These are phyloP conservation scores for Pedicia rivosa DNA, from an alignment of 2,888 invertebrate genomes.

Conservation along the genomic window DNA sequence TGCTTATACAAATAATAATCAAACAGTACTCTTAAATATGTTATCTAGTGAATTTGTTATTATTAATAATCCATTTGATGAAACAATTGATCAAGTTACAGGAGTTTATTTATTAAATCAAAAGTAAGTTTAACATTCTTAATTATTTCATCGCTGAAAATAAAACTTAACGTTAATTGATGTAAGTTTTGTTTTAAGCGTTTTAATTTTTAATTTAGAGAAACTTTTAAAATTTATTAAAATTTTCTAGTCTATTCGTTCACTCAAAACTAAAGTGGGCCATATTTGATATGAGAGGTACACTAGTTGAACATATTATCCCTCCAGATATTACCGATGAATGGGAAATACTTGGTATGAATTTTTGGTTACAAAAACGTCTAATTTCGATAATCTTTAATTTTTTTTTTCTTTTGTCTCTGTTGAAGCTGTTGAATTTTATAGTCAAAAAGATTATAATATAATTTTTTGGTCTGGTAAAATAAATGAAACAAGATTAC, in stretches of 20 bases:
- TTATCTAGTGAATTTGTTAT: conserved; percentile 84
- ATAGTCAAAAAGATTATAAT: conserved; percentile 47
- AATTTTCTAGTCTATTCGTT: conserved; percentile 40
- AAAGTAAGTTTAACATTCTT: conserved; percentile 22
- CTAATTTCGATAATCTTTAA: too few species aligned
- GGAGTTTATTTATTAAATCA: conserved; percentile 52
- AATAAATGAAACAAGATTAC: conserved; percentile 56
- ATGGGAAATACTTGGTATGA: conserved; percentile 60
- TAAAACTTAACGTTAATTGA: neutral
- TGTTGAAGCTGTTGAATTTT: conserved; percentile 51
- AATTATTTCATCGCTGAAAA: too few species aligned
- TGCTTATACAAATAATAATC: conserved; percentile 91
- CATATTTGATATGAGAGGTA: conserved; percentile 61
- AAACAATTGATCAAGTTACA: conserved; percentile 38
- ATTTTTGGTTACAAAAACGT: conserved; percentile 2
- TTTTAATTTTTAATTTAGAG: neutral
- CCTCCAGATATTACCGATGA: conserved; percentile 39
- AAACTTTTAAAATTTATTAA: neutral
- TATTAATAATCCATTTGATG: conserved; percentile 73
- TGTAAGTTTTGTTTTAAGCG: neutral
- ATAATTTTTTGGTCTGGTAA: conserved; percentile 70
- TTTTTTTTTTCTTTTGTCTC: neutral
- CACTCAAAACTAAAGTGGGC: conserved; percentile 65
- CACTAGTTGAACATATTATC: conserved; percentile 41
- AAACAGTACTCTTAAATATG: conserved; percentile 83